Evolutionary conservation across 2,888 invertebrate genomes (phyloP).

Genomic region (Ditylenchus weischeri): DNA sequence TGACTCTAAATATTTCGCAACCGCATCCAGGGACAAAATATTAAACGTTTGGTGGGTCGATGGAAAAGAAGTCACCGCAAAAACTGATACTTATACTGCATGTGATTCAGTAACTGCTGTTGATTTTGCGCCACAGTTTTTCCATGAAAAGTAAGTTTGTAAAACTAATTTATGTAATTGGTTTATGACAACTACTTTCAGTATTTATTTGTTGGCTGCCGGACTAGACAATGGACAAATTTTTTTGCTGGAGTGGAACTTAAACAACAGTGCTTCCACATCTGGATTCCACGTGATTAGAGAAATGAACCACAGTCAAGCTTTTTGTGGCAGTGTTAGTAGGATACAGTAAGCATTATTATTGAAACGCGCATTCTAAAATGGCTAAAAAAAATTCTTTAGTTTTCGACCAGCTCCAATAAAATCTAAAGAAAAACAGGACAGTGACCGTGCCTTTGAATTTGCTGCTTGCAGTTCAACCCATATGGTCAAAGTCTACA

Average conservation of each 20-base stretch:
- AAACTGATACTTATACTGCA: slow-evolving; percentile 2
- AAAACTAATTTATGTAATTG: neutral
- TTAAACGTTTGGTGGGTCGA: slow-evolving; percentile 18
- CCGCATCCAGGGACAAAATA: slow-evolving; percentile 22
- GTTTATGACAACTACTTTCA: neutral
- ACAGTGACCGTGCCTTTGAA: neutral
- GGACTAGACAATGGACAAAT: slow-evolving; percentile 19
- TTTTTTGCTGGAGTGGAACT: slow-evolving; percentile 4
- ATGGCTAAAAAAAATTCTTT: neutral
- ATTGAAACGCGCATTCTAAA: neutral
- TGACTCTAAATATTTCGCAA: slow-evolving; percentile 23
- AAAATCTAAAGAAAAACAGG: neutral
- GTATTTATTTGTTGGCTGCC: slow-evolving; percentile 11
- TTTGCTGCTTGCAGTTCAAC: slow-evolving; percentile 12
- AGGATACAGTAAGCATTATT: slow-evolving; percentile 2
- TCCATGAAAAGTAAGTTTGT: slow-evolving; percentile 4
- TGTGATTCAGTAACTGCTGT: slow-evolving; percentile 22
- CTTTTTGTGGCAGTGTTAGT: slow-evolving; percentile 12
- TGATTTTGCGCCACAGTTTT: slow-evolving; percentile 19
- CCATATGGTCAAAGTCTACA: slow-evolving; percentile 13
- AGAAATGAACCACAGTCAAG: slow-evolving; percentile 1
- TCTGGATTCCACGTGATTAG: neutral
- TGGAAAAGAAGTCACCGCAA: neutral
- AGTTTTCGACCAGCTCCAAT: neutral
- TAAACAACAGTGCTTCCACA: neutral